Percentiles rank a stretch among this genome's conserved stretches.
These are phyloP conservation scores for Drosophila chauvacae DNA, from an alignment of 1,140 invertebrate genomes.

Conservation along the genomic window DNA sequence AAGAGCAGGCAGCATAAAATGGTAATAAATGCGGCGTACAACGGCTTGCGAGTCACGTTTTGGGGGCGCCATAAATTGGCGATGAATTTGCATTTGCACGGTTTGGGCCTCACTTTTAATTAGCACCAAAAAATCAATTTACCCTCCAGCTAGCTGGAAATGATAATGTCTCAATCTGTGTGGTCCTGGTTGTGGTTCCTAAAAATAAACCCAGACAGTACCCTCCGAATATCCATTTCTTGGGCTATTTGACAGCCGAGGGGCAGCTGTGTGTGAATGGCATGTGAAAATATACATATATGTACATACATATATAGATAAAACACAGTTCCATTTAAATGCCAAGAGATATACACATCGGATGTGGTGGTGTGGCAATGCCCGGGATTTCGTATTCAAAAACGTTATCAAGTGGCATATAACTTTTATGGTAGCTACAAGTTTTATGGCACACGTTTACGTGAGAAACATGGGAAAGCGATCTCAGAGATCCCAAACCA, in stretches of 20 bases:
- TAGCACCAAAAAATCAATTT: constrained; percentile 46
- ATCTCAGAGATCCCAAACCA: not conserved
- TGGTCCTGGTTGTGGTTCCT: constrained; percentile 17
- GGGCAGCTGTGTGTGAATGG: constrained; percentile 40
- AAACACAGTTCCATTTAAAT: constrained; percentile 53
- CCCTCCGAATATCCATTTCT: constrained; percentile 34
- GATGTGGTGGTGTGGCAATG: constrained; percentile 43
- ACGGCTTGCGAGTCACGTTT: constrained; percentile 74
- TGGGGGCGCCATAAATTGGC: constrained; percentile 74
- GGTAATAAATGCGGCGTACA: constrained; percentile 40
- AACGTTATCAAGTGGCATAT: constrained; percentile 58
- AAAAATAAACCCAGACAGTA: constrained; percentile 40
- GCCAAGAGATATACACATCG: constrained; percentile 33
- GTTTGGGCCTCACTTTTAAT: constrained; percentile 58
- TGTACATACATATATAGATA: not conserved
- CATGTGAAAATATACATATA: constrained; percentile 46
- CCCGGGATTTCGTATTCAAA: constrained; percentile 62
- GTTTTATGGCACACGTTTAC: constrained; percentile 76
- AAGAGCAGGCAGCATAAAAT: constrained; percentile 29
- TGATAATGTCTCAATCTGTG: not conserved
- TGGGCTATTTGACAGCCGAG: constrained; percentile 45
- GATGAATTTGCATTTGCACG: constrained; percentile 66
- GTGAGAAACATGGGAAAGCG: constrained; percentile 67
- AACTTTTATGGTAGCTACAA: constrained; percentile 76
- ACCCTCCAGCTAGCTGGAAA: not conserved